Evolutionary conservation across 2,888 invertebrate species (phyloP).

Genomic region (Strigamia transsilvanica): DNA sequence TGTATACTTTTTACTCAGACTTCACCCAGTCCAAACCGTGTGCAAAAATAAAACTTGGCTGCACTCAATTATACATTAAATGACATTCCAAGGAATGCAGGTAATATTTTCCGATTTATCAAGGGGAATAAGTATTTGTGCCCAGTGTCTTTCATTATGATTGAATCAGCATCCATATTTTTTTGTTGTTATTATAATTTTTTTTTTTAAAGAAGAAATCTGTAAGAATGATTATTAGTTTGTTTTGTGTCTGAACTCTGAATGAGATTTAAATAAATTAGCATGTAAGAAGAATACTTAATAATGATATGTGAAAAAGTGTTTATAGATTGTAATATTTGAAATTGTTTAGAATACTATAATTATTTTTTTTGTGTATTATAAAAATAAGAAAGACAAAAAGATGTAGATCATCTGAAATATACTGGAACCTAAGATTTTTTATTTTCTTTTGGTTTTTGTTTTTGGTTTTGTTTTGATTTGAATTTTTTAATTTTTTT

Average conservation of each 20-base stretch:
- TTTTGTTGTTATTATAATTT: not conserved
- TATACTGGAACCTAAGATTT: not conserved
- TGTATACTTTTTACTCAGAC: slow-evolving; percentile 32
- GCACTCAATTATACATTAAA: slow-evolving; percentile 31
- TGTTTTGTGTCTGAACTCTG: not conserved
- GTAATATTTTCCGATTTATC: slow-evolving; percentile 35
- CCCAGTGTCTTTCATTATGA: slow-evolving; percentile 32
- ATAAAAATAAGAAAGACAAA: slow-evolving; percentile 7
- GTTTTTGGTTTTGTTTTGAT: not conserved
- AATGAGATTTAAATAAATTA: slow-evolving; percentile 6
- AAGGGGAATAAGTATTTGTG: slow-evolving; percentile 23
- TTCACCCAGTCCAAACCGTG: slow-evolving; percentile 34
- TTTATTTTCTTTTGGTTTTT: not conserved
- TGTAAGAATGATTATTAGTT: slow-evolving; percentile 11
- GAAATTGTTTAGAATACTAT: not conserved
- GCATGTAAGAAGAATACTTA: slow-evolving; percentile 20
- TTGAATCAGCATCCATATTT: slow-evolving; percentile 22
- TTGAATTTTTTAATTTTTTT: not conserved
- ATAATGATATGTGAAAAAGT: not conserved
- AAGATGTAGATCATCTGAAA: slow-evolving; percentile 31
- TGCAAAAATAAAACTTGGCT: slow-evolving; percentile 38
- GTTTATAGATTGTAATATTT: not conserved
- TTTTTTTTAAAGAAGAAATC: not conserved
- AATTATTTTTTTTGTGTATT: slow-evolving; percentile 3
- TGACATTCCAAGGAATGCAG: slow-evolving; percentile 35